Evolutionary conservation across 2,113 vertebrate genomes (phyloP).

Genomic region (Pseudorectes ferrugineus): DNA sequence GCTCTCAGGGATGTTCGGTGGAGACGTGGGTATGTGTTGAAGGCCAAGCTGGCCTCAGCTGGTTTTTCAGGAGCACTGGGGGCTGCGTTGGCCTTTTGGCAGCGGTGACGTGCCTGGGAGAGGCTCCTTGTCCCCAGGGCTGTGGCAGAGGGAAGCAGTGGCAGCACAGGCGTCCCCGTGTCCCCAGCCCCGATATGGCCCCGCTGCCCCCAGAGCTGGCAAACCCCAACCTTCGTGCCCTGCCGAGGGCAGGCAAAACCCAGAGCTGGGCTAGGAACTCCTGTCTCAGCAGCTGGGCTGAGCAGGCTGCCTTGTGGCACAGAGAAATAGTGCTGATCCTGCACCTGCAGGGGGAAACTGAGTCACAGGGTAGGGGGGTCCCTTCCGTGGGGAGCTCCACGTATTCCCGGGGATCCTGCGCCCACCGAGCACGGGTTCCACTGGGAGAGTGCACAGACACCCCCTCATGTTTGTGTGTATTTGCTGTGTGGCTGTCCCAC

Average conservation of each 20-base stretch:
- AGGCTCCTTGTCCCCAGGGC: background rate
- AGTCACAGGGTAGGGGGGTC: background rate
- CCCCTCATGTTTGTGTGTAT: background rate
- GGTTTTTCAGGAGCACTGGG: fast-evolving
- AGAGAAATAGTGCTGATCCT: background rate
- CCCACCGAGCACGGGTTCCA: fast-evolving
- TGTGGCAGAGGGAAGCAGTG: background rate
- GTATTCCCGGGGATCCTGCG: fast-evolving
- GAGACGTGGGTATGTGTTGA: fast-evolving
- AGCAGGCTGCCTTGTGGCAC: fast-evolving
- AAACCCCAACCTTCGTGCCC: background rate
- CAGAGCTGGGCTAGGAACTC: background rate
- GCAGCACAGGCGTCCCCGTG: background rate
- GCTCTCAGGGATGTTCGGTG: fast-evolving
- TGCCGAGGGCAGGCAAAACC: background rate
- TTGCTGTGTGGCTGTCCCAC: background rate
- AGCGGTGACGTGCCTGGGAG: fast-evolving
- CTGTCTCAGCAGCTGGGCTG: background rate
- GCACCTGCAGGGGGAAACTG: background rate
- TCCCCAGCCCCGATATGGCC: background rate
- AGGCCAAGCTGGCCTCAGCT: background rate
- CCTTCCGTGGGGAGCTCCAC: background rate
- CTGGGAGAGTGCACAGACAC: background rate
- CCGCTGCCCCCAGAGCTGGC: background rate
- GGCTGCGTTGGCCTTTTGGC: background rate